A percentile compares a stretch with the other conserved stretches of the same genome.
Evolutionary conservation across 2,888 invertebrate genomes (phyloP).

Genomic region (Orthosia cruda): DNA sequence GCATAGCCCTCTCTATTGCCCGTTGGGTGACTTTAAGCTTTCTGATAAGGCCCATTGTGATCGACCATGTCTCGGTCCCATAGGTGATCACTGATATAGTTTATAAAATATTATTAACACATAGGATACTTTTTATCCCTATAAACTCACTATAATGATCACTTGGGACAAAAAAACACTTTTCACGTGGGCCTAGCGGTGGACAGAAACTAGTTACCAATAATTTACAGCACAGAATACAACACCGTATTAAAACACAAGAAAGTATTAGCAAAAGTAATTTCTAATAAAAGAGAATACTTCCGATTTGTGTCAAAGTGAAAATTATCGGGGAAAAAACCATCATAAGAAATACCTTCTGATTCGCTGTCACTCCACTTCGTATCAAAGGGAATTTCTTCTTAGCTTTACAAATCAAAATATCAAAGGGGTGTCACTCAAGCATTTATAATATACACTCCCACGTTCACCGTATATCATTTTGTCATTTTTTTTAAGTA

Average conservation of each 20-base stretch:
- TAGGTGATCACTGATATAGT: too few relatives aligned
- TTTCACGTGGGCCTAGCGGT: background rate
- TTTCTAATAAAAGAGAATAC: background rate
- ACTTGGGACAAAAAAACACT: background rate
- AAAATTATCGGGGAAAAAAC: constrained; percentile 46
- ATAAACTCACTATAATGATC: too few relatives aligned
- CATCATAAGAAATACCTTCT: constrained; percentile 38
- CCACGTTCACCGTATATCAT: constrained; percentile 78
- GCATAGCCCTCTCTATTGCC: too few relatives aligned
- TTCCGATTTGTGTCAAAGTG: constrained; percentile 27
- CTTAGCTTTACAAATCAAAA: constrained; percentile 74
- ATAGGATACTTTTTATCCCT: background rate
- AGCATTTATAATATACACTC: constrained; percentile 80
- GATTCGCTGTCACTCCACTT: constrained; percentile 51
- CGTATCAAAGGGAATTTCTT: constrained; percentile 72
- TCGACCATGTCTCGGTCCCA: too few relatives aligned
- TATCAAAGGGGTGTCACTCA: constrained; percentile 87
- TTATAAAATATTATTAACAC: too few relatives aligned
- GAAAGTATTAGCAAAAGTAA: background rate
- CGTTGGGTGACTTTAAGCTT: too few relatives aligned
- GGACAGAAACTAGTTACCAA: background rate
- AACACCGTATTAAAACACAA: background rate
- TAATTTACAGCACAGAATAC: background rate
- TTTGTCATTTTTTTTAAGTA: constrained; percentile 82
- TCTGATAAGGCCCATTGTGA: too few relatives aligned